Evolutionary conservation across 2,888 invertebrate species (phyloP).

Genomic region (Mechanitis messenoides): DNA sequence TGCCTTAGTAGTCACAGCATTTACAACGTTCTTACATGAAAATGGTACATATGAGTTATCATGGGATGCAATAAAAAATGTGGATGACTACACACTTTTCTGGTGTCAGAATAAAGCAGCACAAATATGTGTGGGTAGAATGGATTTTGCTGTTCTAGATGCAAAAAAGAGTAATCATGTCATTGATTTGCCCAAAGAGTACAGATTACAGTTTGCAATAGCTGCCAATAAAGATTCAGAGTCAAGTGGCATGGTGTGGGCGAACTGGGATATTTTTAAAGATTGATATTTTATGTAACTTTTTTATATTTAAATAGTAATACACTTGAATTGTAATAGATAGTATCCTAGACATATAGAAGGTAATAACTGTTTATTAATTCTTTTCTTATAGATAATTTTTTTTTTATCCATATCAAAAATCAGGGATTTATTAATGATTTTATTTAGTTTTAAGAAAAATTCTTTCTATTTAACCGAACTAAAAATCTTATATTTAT

Average conservation of each 20-base stretch:
- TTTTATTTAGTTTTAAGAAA: too few species aligned
- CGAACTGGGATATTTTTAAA: slow-evolving; percentile 79
- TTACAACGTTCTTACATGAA: slow-evolving; percentile 84
- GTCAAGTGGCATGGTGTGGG: slow-evolving; percentile 92
- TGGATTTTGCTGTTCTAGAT: slow-evolving; percentile 59
- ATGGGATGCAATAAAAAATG: slow-evolving; percentile 78
- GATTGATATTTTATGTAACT: slow-evolving; percentile 74
- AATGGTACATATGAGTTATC: slow-evolving; percentile 62
- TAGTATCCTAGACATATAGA: too few species aligned
- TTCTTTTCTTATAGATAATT: too few species aligned
- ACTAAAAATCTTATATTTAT: too few species aligned
- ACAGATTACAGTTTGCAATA: slow-evolving; percentile 86
- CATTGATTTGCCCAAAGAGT: slow-evolving; percentile 76
- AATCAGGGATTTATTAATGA: too few species aligned
- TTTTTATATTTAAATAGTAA: slow-evolving; percentile 56
- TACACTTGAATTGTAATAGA: slow-evolving; percentile 49
- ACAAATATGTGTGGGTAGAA: slow-evolving; percentile 74
- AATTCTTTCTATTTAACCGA: too few species aligned
- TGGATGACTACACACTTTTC: slow-evolving; percentile 85
- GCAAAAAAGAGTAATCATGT: slow-evolving; percentile 68
- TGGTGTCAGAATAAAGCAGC: slow-evolving; percentile 80
- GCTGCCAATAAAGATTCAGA: slow-evolving; percentile 82
- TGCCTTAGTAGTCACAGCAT: slow-evolving; percentile 69
- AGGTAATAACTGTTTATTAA: too few species aligned
- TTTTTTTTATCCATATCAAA: too few species aligned